Base-by-base conservation (phyloP, 2,888 invertebrate species). In the Trachelus iudaicus region DNA sequence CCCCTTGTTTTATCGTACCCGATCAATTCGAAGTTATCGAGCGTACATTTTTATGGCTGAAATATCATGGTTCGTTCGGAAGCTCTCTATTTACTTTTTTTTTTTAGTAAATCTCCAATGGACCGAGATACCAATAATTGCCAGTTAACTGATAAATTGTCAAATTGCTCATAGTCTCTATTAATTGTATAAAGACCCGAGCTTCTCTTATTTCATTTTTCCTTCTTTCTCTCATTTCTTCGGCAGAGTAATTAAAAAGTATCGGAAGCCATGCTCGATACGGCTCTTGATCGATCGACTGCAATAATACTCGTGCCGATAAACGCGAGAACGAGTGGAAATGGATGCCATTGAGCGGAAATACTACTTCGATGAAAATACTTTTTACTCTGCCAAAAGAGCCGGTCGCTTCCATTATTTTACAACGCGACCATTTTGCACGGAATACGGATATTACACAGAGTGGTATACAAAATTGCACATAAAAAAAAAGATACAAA, bases 231-330 rank as follows among this genome's bases (percentile, higher is more conserved):
- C 23, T 71, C 71, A 15, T 23, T 56, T 56, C 23, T 56, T 56
- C 56, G 23, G 9, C 6, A 23, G 56, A 56, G 81, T 83, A 84
- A 86, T 86, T 86, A 83, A 82, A 84, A 86, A 85, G 82, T 86
- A 86, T 86, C 79, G 84, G 81, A 9, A 40, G 30, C 73, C 74
- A 81, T 81, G 75, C 80, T 79, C 77, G 75, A 77, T 71, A 31
- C 37, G 13, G 69, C 23, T 56, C 23, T 56, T 56, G 56, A 56
- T 56, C 23, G 56, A 56, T 56, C 56, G 56, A 23, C 56, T 56
- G 56, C 23, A 56, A 56, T 56, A 33, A 71, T 71, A 31, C 71
- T 12, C 12, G 31, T 71, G 9, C 15, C 31, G 31, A 31, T 71
- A 71, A 33, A 71, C 13, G 31, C 30, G 71, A 71, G 71, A 31